Base-by-base conservation (phyloP, 2,888 invertebrate genomes). In the Penaeus monodon region DNA sequence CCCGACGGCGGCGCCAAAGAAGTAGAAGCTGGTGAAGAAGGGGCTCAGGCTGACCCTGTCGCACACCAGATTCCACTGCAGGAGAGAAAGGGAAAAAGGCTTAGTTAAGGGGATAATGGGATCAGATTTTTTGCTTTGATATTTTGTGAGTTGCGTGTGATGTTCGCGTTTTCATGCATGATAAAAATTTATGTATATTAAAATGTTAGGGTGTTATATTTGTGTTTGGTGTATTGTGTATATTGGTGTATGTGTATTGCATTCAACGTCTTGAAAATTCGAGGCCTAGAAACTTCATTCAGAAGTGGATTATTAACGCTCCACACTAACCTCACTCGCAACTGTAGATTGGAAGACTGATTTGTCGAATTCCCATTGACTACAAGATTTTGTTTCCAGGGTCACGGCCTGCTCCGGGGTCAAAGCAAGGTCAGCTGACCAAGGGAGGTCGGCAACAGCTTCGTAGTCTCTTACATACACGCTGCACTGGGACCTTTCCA, bases 41-140 rank as follows among this genome's bases (percentile, higher is more conserved):
- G 88, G 88, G 44, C 82, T 88, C n/a, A 86, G 64, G 33, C 86
- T 44, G 38, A 84, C 95, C 84, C 94, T 94, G 81, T 95, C 94
- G 92, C 97, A 97, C 10, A 96, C 96, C 86, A 97, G 93, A 92
- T 96, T 94, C 96, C 96, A 97, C 96, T 97, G 93, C 14, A 3
- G 20, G 57, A 14, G 17, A 57, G 57, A 57, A 17, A 57, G 57
- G 17, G 57, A 0, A 14, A 81, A 33, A 65, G 0, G 33, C 17
- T 27, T 33, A 17, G 66, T 73, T 57, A 29, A n/a, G 7, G 20
- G n/a, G 29, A 44, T 44, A 10, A 6, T 10, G 44, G 44, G 12
- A 12, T 57, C 4, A 44, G 12, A 17, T 63, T 27, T 38, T 77
- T 77, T 24, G 22, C 38, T 57, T n/a, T 76, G n/a, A 44, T 76